Percentiles rank a stretch among this genome's conserved stretches.
These are phyloP conservation scores for Ageneiosus marmoratus DNA, from an alignment of 2,113 vertebrate species.

Conservation along the genomic window DNA sequence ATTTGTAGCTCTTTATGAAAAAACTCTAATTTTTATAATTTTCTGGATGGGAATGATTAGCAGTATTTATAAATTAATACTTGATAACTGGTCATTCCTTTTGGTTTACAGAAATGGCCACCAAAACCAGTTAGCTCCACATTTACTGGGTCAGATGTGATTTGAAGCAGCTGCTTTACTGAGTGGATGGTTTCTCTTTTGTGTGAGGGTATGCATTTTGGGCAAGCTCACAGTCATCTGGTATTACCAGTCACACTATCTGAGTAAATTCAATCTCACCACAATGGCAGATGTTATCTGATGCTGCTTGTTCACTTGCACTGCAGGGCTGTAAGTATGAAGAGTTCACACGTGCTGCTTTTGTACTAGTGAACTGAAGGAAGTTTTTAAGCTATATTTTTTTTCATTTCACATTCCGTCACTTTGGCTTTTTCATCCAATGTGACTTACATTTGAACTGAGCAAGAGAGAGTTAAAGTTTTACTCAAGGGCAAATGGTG, in stretches of 20 bases:
- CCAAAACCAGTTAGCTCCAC: not conserved
- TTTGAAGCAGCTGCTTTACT: not conserved
- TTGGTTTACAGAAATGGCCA: not conserved
- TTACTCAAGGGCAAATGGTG: not conserved
- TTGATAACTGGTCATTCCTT: not conserved
- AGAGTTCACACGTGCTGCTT: not conserved
- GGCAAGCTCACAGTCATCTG: no score
- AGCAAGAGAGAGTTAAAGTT: not conserved
- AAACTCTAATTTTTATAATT: not conserved
- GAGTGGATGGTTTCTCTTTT: constrained; percentile 22
- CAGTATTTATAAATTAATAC: not conserved
- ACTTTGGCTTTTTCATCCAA: not conserved
- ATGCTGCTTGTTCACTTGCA: not conserved
- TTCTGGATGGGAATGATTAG: not conserved
- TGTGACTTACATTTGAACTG: not conserved
- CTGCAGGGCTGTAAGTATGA: not conserved
- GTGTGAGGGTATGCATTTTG: no score
- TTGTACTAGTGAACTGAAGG: not conserved
- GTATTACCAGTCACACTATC: constrained; percentile 2
- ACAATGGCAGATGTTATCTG: not conserved
- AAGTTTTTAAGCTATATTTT: not conserved
- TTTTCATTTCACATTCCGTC: not conserved
- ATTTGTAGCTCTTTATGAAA: not conserved
- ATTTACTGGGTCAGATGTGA: not conserved
- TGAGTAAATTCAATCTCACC: not conserved